phyloP scores from a whole-genome alignment of 2,797 vertebrate species.

The Oreochromis grahami region DNA sequence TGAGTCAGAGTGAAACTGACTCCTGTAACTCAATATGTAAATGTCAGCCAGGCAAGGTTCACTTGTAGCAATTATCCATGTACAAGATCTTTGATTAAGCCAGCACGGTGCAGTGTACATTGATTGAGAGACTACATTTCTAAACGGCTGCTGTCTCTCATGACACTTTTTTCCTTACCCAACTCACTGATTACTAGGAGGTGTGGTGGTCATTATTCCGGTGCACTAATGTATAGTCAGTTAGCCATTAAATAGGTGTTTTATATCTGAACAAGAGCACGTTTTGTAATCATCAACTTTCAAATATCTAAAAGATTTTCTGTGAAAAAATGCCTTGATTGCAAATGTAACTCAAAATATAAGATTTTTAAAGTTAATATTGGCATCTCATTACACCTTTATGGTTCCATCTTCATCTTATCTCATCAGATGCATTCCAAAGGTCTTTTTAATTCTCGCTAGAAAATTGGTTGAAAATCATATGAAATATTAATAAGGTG shows the following conservation, averaged over 20 bases:
- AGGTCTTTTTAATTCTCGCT: conserved; percentile 14
- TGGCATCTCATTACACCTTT: not conserved
- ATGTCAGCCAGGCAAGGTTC: conserved; percentile 61
- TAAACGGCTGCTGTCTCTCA: conserved; percentile 42
- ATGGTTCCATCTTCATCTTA: conserved; percentile 8
- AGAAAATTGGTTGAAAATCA: conserved; percentile 19
- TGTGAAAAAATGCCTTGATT: not conserved
- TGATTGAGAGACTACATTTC: conserved; percentile 62
- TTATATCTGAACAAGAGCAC: not conserved
- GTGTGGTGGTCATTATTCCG: conserved; percentile 8
- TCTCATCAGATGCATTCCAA: not conserved
- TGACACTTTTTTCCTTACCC: conserved; percentile 25
- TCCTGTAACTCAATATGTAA: conserved; percentile 76
- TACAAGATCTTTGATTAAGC: conserved; percentile 73
- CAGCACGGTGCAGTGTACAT: conserved; percentile 42
- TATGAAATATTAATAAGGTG: conserved; percentile 1
- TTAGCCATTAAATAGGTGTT: not conserved
- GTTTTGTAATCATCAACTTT: not conserved
- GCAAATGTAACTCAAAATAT: not conserved
- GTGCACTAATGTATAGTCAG: not conserved
- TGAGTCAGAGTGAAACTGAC: conserved; percentile 48
- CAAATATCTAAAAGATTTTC: not conserved
- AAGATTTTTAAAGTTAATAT: not conserved
- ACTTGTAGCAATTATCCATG: conserved; percentile 68
- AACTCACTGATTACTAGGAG: conserved; percentile 26